Percentiles rank a stretch among this genome's conserved stretches.
These are phyloP conservation scores for Kryphioiulus occultus DNA, from an alignment of 2,888 invertebrate species.

Conservation along the genomic window DNA sequence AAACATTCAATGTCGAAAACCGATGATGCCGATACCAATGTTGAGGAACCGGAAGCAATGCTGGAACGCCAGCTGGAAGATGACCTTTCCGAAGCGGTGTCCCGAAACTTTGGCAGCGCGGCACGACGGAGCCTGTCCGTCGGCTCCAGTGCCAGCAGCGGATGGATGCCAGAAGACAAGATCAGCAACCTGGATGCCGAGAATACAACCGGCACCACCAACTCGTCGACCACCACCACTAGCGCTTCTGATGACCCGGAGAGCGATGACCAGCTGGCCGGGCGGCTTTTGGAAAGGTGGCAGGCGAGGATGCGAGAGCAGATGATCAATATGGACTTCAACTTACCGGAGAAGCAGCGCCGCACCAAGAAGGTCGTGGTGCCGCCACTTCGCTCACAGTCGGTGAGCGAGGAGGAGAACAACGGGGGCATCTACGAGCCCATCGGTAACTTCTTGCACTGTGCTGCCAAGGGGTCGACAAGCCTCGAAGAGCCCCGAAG, in stretches of 20 bases:
- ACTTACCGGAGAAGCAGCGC: slow-evolving; percentile 12
- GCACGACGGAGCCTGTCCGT: neutral
- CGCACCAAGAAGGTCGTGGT: neutral
- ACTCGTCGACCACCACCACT: neutral
- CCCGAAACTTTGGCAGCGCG: neutral
- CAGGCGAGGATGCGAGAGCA: slow-evolving; percentile 46
- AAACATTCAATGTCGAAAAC: neutral
- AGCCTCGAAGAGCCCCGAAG: neutral
- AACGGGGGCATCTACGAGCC: slow-evolving; percentile 47
- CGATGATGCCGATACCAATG: neutral
- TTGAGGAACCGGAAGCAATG: neutral
- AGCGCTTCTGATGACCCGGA: neutral
- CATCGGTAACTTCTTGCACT: slow-evolving; percentile 37
- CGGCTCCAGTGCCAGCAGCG: neutral
- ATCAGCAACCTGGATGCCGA: slow-evolving; percentile 43
- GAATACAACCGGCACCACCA: neutral
- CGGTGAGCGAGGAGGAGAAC: slow-evolving; percentile 36
- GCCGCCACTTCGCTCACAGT: neutral
- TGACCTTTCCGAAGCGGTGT: neutral
- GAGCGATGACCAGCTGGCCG: slow-evolving; percentile 43
- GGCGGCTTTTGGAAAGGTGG: slow-evolving; percentile 44
- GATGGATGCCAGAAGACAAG: neutral
- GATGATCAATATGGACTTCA: slow-evolving; percentile 43
- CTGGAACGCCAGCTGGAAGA: neutral
- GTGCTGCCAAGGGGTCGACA: neutral